These are phyloP conservation scores for Hofmannophila pseudospretella DNA, from an alignment of 2,888 invertebrate genomes.

Conservation along the genomic window DNA sequence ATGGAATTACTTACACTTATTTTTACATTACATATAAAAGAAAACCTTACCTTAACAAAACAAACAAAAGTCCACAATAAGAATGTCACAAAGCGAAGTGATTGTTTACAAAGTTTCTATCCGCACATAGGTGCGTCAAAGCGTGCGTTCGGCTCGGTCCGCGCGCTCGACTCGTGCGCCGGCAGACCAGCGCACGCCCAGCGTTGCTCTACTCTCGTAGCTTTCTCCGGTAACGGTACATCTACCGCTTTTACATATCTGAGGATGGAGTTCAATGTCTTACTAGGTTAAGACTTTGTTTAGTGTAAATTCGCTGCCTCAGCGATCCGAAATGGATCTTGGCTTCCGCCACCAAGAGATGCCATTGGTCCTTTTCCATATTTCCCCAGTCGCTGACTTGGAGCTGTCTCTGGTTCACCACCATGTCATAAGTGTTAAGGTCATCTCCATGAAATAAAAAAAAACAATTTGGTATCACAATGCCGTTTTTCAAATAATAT, in stretches of 20 bases:
- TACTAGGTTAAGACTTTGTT: background rate
- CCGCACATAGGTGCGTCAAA: slow-evolving; percentile 2
- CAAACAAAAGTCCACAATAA: background rate
- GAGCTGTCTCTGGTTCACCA: too few species aligned
- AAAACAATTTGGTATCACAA: too few species aligned
- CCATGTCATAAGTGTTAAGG: too few species aligned
- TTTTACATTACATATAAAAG: too few species aligned
- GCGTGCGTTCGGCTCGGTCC: background rate
- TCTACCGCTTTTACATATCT: slow-evolving; percentile 16
- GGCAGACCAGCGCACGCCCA: slow-evolving; percentile 21
- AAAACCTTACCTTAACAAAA: slow-evolving; percentile 1
- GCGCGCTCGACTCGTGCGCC: background rate
- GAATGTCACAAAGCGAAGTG: background rate
- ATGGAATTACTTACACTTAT: too few species aligned
- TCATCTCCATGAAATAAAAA: too few species aligned
- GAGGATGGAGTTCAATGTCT: too few species aligned
- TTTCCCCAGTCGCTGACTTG: too few species aligned
- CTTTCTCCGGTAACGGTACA: slow-evolving; percentile 69
- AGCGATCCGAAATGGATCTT: too few species aligned
- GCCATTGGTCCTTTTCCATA: too few species aligned
- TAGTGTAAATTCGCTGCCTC: background rate
- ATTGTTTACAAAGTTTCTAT: slow-evolving; percentile 2
- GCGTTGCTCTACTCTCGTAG: slow-evolving; percentile 36
- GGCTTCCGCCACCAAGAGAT: too few species aligned
- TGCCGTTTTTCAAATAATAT: too few species aligned